Base-by-base conservation (phyloP, 2,888 invertebrate species). In the Mystacides longicornis region DNA sequence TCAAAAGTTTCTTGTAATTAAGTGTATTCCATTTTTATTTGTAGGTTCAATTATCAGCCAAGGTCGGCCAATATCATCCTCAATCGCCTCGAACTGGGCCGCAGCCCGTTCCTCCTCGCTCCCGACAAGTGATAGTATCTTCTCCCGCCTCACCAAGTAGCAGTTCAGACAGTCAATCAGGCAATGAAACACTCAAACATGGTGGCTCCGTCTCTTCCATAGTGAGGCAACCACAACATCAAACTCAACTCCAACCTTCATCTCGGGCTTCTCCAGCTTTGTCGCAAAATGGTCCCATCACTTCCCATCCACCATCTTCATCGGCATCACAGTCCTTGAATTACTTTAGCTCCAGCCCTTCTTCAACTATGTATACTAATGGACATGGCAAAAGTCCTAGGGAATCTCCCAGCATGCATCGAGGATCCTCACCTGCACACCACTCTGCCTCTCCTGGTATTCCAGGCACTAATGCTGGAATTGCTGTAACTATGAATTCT, bases 141-240 rank as follows among this genome's bases (percentile, higher is more conserved):
- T 86, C 88, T 68, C 89, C 89, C 80, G 89, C 87, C 80, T 89
- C 89, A 70, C 87, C 89, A 82, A 89, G 87, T 82, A 89, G 83
- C 79, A 85, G 88, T 77, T 87, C 88, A 67, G 88, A 87, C 69
- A 86, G 86, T 64, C 87, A 86, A 69, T 86, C 86, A 67, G 89
- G 88, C 64, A 87, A 87, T 64, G 88, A 86, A 67, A 84, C 85
- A 62, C 82, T 85, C 70, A 86, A 85, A 69, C 83, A 84, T 71
- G 75, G 73, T 60, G 74, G 76, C 62, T 77, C 77, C 53, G 74
- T 75, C 57, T 74, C 73, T 51, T 77, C 76, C 22, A 74, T 75
- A 54, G 65, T 73, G 64, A 69, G 74, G 16, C 72, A 75, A 65
- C 77, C 77, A 31, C 37, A 37, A 37, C 14, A 14, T 7, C 37